Evolutionary conservation across 2,888 invertebrate species (phyloP).

Genomic region (Orthosia incerta): DNA sequence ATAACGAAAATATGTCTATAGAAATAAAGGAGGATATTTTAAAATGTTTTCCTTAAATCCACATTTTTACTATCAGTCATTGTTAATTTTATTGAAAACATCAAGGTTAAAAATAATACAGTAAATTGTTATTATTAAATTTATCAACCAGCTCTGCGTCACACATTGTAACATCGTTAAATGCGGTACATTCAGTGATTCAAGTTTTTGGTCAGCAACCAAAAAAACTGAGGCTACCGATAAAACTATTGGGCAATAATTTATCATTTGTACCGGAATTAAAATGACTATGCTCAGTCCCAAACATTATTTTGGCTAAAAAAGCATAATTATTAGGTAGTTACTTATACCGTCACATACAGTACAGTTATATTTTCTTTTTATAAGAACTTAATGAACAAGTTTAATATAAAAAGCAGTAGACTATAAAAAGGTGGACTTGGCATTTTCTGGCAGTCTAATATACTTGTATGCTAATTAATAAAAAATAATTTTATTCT

Average conservation of each 20-base stretch:
- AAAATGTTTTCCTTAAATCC: constrained; percentile 13
- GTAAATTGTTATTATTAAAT: not conserved
- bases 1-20: not conserved
- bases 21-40: constrained; percentile 1
- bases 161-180: not conserved
- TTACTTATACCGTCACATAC: too few species aligned
- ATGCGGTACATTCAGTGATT: constrained; percentile 6
- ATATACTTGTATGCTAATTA: too few species aligned
- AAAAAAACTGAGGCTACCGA: not conserved
- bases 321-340: too few species aligned
- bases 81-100: constrained; percentile 1
- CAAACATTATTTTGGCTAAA: too few species aligned
- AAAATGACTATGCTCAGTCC: not conserved
- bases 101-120: not conserved
- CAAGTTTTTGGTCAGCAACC: not conserved
- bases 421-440: too few species aligned
- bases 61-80: not conserved
- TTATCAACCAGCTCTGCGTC: not conserved
- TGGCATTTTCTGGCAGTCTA: too few species aligned
- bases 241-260: not conserved
- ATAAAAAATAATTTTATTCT: too few species aligned
- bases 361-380: too few species aligned
- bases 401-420: too few species aligned
- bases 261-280: not conserved
- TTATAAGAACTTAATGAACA: too few species aligned